phyloP scores from a whole-genome alignment of 2,113 vertebrate species.

The Podocnemis expansa region DNA sequence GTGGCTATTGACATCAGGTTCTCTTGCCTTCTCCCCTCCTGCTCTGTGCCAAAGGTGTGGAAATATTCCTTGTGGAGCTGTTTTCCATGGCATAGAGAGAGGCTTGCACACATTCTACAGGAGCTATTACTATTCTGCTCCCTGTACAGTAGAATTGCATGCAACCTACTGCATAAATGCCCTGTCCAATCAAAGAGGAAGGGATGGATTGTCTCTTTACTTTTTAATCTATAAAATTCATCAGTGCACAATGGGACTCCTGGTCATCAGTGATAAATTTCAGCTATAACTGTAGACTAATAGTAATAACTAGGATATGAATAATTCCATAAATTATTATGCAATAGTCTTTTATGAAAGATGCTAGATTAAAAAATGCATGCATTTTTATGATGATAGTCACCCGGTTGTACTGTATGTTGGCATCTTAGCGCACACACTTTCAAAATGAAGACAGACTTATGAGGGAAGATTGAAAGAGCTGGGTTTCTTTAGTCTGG shows the following conservation, averaged over 20 bases:
- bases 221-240: not conserved
- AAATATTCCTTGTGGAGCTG: not conserved
- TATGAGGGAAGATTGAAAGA: too few species aligned
- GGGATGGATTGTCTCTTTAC: not conserved
- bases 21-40: not conserved
- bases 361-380: not conserved
- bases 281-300: conserved; percentile 13
- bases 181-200: not conserved
- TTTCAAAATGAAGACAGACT: not conserved
- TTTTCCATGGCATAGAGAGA: not conserved
- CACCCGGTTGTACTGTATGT: not conserved
- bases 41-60: rapidly evolving
- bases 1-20: not conserved
- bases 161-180: too few species aligned
- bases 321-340: conserved; percentile 17
- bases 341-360: not conserved
- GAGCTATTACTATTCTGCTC: not conserved
- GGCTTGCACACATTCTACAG: not conserved
- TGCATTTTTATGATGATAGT: not conserved
- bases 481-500: too few species aligned
- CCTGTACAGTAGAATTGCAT: not conserved
- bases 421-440: not conserved
- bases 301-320: conserved; percentile 5
- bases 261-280: not conserved
- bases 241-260: not conserved